phyloP scores from a whole-genome alignment of 2,888 invertebrate genomes.

The Glomeris marginata region DNA sequence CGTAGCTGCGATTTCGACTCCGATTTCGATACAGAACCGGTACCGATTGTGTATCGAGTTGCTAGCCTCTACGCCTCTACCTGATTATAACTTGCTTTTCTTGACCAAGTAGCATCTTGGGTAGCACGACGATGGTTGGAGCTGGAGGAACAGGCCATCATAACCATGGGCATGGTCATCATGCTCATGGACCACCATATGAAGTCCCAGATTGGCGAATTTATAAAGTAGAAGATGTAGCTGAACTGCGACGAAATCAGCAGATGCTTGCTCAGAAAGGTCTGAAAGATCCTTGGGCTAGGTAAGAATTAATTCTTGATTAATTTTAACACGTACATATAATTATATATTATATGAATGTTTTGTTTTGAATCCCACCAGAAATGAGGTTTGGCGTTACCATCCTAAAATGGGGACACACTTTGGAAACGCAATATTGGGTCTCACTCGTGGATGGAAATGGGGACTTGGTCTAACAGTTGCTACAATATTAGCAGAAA shows the following conservation, averaged over 20 bases:
- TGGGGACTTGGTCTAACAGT: constrained; percentile 44
- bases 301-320: constrained; percentile 34
- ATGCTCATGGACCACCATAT: constrained; percentile 35
- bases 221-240: constrained; percentile 55
- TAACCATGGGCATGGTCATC: constrained; percentile 34
- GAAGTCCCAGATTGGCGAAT: constrained; percentile 53
- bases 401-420: constrained; percentile 33
- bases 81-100: too few relatives aligned
- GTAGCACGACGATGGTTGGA: constrained; percentile 33
- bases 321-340: constrained; percentile 7
- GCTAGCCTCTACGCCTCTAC: too few relatives aligned
- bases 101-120: too few relatives aligned
- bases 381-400: constrained; percentile 74
- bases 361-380: constrained; percentile 24
- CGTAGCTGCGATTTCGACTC: too few relatives aligned
- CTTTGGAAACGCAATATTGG: constrained; percentile 14
- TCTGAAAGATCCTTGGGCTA: constrained; percentile 70
- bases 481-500: constrained; percentile 35
- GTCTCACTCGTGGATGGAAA: constrained; percentile 48
- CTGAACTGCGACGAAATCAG: constrained; percentile 46
- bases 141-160: constrained; percentile 35
- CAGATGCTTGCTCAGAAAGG: constrained; percentile 51
- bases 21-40: too few relatives aligned
- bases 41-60: too few relatives aligned
- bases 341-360: constrained; percentile 1